phyloP scores from a whole-genome alignment of 2,113 vertebrate species.

The Romanogobio albipinnatus region DNA sequence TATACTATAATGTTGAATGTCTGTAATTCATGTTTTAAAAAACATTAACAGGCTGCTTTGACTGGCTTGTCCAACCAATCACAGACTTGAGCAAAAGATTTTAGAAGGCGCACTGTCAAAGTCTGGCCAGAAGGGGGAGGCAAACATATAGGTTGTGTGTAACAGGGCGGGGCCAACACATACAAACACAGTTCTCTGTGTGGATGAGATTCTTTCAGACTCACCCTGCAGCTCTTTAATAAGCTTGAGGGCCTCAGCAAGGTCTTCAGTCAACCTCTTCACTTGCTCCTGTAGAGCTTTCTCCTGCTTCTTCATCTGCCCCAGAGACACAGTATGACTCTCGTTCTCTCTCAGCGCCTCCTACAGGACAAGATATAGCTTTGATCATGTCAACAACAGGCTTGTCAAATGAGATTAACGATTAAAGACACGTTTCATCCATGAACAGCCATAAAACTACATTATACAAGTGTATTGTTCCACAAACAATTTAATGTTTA shows the following conservation, averaged over 20 bases:
- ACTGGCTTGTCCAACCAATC: not conserved
- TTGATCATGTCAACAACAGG: not conserved
- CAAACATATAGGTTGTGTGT: constrained; percentile 34
- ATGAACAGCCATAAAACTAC: not conserved
- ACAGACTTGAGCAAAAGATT: not conserved
- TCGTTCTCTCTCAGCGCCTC: constrained; percentile 70
- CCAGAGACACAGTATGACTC: constrained; percentile 67
- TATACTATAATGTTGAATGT: too few relatives aligned
- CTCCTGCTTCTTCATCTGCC: constrained; percentile 75
- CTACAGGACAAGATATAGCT: constrained; percentile 58
- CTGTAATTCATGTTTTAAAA: too few relatives aligned
- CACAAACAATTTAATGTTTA: not conserved
- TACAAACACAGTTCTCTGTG: not conserved
- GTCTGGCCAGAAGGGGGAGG: constrained; percentile 61
- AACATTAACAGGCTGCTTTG: not conserved
- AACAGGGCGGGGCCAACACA: not conserved
- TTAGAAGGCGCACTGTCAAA: not conserved
- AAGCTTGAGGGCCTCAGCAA: constrained; percentile 67
- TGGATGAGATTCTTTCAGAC: not conserved
- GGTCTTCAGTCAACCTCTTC: constrained; percentile 72
- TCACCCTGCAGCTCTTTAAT: constrained; percentile 77
- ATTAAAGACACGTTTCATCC: not conserved
- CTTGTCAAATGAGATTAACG: not conserved
- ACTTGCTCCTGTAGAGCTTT: constrained; percentile 73
- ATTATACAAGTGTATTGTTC: not conserved